Base-by-base conservation (phyloP, 2,888 invertebrate genomes). In the Epiblema foenella region DNA sequence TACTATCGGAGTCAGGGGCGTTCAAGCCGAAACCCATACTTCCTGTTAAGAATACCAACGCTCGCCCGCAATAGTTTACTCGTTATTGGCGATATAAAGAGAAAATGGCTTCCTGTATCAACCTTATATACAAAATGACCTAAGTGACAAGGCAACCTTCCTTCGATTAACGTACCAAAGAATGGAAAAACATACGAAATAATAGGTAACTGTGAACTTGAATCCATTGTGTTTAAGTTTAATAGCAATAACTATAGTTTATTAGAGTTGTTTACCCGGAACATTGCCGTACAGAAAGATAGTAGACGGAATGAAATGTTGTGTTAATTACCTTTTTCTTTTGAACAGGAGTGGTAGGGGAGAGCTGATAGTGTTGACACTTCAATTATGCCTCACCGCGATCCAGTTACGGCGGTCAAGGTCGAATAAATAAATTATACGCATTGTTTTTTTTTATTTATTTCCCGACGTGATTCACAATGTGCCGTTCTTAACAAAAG, bases 1-100 rank as follows among this genome's bases (percentile, higher is more conserved):
- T 56, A 17, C n/a, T 8, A 15, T 20, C 2, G 46, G 68, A 68
- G 60, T 15, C 60, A 24, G 1, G 54, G 54, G 68, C 54, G 29
- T 12, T n/a, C 9, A 20, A 42, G 11, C 29, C 18, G 20, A 18
- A 42, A 68, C 15, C 42, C 52, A 54, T 49, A 57, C 60, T 52
- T 52, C 52, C 46, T 29, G 68, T 33, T 18, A 62, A 42, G 68
- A 68, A 68, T 62, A 62, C 42, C 18, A 68, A 62, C 42, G 8
- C 33, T 24, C 18, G 17, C 17, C 54, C 42, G 33, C 46, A 42
- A 52, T 68, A 62, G 60, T 56, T 67, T 67, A 67, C 66, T 51
- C 66, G 66, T 67, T 67, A 67, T 67, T 67, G 66, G 49, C 66
- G 57, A 67, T 67, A 58, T 67, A 67, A 67, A 67, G 58, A 58